Evolutionary conservation across 1,140 invertebrate genomes (phyloP).

Genomic region (Ooceraea biroi): DNA sequence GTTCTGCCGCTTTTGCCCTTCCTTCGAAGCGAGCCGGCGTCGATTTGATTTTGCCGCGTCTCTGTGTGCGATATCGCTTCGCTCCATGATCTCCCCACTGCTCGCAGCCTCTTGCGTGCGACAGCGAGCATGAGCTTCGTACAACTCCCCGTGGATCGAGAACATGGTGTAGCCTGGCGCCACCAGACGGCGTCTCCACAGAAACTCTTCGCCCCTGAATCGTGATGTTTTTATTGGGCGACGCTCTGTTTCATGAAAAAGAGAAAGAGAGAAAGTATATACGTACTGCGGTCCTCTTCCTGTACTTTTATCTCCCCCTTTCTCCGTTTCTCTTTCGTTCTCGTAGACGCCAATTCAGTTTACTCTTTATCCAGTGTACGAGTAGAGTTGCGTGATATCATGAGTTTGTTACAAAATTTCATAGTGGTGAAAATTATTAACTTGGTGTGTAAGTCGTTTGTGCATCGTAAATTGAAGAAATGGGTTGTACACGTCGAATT

Average conservation of each 20-base stretch:
- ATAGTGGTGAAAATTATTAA: constrained; percentile 44
- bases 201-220: constrained; percentile 67
- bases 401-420: constrained; percentile 31
- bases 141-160: constrained; percentile 68
- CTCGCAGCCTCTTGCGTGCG: constrained; percentile 6
- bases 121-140: constrained; percentile 51
- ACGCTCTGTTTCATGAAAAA: constrained; percentile 51
- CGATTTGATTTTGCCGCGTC: constrained; percentile 67
- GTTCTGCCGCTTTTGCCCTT: constrained; percentile 54
- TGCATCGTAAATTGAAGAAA: background rate
- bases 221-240: constrained; percentile 63
- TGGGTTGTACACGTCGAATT: background rate
- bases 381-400: constrained; percentile 43
- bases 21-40: constrained; percentile 30
- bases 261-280: constrained; percentile 6
- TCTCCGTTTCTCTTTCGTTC: background rate
- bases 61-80: constrained; percentile 66
- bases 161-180: constrained; percentile 69
- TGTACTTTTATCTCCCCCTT: constrained; percentile 18
- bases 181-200: constrained; percentile 63
- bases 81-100: constrained; percentile 56
- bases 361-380: constrained; percentile 31
- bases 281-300: background rate
- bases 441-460: background rate
- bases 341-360: background rate